Percentiles rank a stretch among this genome's conserved stretches.
Conservation (phyloP, 2,113 vertebrate species). For the Salvelinus alpinus region DNA sequence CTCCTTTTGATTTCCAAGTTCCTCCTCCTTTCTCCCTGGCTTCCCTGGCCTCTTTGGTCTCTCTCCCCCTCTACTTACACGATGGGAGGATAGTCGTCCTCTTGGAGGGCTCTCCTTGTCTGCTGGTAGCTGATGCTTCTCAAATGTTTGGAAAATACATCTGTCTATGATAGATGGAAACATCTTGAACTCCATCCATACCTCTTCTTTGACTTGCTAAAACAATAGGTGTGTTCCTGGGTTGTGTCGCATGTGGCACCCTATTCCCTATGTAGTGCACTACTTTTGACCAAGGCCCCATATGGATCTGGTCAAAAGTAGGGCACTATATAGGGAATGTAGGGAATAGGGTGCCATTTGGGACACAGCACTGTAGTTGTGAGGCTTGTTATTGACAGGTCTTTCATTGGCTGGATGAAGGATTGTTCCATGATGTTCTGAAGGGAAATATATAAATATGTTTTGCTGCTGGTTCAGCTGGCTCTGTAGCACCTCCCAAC, state of each 20-base stretch:
- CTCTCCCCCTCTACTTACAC: constrained; percentile 21
- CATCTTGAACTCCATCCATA: neutral
- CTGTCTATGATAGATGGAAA: neutral
- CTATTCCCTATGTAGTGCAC: too few relatives aligned
- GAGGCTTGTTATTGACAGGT: neutral
- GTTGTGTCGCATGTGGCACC: too few relatives aligned
- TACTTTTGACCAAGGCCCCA: too few relatives aligned
- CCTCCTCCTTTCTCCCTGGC: neutral
- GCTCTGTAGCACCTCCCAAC: too few relatives aligned
- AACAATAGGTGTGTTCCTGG: neutral
- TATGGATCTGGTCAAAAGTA: too few relatives aligned
- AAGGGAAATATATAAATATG: neutral
- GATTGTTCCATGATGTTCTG: neutral
- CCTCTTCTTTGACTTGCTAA: neutral
- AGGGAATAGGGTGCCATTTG: too few relatives aligned
- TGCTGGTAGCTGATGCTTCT: constrained; percentile 1
- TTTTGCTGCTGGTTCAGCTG: too few relatives aligned
- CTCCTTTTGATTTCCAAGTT: constrained; percentile 69
- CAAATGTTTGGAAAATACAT: constrained; percentile 61
- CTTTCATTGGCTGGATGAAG: neutral
- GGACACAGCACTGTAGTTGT: neutral
- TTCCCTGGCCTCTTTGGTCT: neutral
- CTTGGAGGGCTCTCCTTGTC: neutral
- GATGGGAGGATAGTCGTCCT: constrained; percentile 5
- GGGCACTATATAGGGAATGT: too few relatives aligned